Evolutionary conservation across 2,113 vertebrate species (phyloP), one percentile per base, ranked within the genome.

Genomic region (Steatornis caripensis): DNA sequence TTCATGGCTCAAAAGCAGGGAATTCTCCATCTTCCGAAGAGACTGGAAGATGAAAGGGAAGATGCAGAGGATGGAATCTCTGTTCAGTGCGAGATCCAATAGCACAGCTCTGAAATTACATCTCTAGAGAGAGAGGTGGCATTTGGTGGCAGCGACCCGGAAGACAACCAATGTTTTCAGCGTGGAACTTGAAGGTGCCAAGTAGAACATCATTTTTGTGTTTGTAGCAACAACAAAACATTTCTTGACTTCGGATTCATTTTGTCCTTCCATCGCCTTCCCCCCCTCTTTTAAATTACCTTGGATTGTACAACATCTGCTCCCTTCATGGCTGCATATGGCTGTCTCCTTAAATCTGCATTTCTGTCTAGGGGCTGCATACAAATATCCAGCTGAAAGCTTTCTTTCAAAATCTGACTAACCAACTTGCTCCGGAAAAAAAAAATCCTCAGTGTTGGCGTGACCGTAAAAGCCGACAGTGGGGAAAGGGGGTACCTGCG

Each of bases 301-400:
- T 87, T 89, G 96, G 96, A 95, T 96, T 94, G 84, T 87, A 71
- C 74, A 97, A 87, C 96, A 97, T 96, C 97, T 97, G 97, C 96
- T 96, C 88, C 97, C 95, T 95, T 97, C 95, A 45, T 80, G 83
- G 65, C 26, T 95, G 92, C 95, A 94, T 92, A 94, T 97, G 96
- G 93, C 96, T 95, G 82, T 93, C 84, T 95, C 94, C 84, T 81
- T 87, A 89, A 95, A 92, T 97, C 96, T 77, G 89, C 92, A 66
- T 96, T 95, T 96, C 95, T 97, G 83, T 95, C 30, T 19, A 93
- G 89, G 77, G 95, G 84, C 84, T 95, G 96, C 95, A 93, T 96
- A 83, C 95, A 97, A 96, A 98, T 89, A 88, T 27, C 89, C 93
- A 95, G 94, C 92, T 84, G 95, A 97, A 97, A 91, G 84, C 93